phyloP scores from a whole-genome alignment of 2,888 invertebrate species.

The Agrochola lota region DNA sequence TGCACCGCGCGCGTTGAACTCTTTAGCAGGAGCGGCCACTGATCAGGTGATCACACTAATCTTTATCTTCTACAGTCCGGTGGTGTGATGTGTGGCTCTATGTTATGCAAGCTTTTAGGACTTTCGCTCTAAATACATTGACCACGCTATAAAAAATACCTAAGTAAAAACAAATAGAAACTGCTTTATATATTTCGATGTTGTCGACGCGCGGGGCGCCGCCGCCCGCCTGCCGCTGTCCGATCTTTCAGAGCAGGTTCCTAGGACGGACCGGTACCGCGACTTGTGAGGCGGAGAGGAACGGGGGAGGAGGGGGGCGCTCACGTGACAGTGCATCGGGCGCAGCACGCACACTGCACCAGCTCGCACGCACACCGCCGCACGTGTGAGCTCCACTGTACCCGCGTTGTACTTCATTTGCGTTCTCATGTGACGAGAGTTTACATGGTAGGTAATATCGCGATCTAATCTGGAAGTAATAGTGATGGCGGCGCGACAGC shows the following conservation, averaged over 20 bases:
- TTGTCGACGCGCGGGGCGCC: background rate
- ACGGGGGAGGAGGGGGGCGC: constrained; percentile 12
- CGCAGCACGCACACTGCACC: constrained; percentile 36
- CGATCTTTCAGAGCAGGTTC: constrained; percentile 32
- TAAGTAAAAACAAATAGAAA: background rate
- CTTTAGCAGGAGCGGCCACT: constrained; percentile 32
- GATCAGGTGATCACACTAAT: background rate
- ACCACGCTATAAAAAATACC: background rate
- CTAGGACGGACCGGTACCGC: constrained; percentile 28
- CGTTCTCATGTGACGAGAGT: constrained; percentile 18
- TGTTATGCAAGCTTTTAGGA: background rate
- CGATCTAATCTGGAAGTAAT: background rate
- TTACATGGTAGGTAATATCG: background rate
- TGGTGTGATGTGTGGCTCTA: no score
- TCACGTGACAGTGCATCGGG: constrained; percentile 57
- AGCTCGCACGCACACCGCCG: constrained; percentile 19
- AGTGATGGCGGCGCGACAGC: background rate
- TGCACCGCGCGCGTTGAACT: constrained; percentile 40
- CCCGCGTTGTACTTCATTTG: constrained; percentile 27
- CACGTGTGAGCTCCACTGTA: background rate
- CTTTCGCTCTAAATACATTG: background rate
- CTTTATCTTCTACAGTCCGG: background rate
- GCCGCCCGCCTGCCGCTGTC: constrained; percentile 4
- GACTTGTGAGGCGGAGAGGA: background rate
- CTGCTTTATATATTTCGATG: background rate